phyloP scores from a whole-genome alignment of 2,113 vertebrate genomes.

The Nycticryphes semicollaris region DNA sequence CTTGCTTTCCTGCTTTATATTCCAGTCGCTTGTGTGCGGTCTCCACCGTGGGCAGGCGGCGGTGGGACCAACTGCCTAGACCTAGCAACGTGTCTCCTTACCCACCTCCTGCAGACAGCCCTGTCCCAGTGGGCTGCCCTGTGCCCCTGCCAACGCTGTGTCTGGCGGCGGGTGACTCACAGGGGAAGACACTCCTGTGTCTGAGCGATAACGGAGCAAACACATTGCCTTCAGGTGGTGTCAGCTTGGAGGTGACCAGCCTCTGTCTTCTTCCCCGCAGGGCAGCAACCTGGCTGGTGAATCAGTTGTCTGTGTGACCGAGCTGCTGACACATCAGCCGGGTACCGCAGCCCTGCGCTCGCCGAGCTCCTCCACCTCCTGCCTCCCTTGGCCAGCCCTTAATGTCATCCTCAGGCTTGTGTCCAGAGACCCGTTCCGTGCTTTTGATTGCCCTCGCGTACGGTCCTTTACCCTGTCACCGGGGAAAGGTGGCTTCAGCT shows the following conservation, averaged over 20 bases:
- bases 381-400: neutral
- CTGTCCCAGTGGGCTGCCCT: slow-evolving; percentile 41
- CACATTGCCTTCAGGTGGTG: slow-evolving; percentile 71
- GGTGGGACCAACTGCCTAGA: neutral
- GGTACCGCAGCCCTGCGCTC: neutral
- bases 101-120: slow-evolving; percentile 70
- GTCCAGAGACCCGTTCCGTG: neutral
- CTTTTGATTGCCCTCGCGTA: neutral
- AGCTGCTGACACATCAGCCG: slow-evolving; percentile 15
- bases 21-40: neutral
- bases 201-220: slow-evolving; percentile 56
- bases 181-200: slow-evolving; percentile 53
- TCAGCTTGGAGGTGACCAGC: slow-evolving; percentile 60
- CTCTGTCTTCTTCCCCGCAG: slow-evolving; percentile 35
- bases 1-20: neutral
- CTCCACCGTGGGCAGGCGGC: neutral
- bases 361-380: neutral
- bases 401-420: neutral
- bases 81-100: neutral
- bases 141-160: slow-evolving; percentile 50
- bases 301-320: slow-evolving; percentile 26
- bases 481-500: neutral
- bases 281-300: slow-evolving; percentile 34
- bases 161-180: slow-evolving; percentile 76
- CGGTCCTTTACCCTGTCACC: neutral